Evolutionary conservation across 2,797 vertebrate species (phyloP), one percentile per base, ranked within the genome.

Genomic region (Florisuga fusca): DNA sequence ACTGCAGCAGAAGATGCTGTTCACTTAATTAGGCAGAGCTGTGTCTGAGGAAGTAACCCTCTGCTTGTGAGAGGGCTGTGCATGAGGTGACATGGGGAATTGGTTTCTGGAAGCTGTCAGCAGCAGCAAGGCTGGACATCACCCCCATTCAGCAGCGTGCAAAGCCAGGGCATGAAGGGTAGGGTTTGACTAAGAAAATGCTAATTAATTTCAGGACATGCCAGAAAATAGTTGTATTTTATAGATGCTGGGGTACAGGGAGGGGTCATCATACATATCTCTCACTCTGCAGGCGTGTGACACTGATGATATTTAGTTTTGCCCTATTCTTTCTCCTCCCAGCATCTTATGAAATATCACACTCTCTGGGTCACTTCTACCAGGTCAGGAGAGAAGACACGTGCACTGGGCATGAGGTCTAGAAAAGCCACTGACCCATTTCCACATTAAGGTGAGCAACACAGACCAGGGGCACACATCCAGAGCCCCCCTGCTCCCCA

Each of bases 181-280:
- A 53, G 31, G 46, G 9, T 36, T 73, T 8, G 1, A 12, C 21
- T 8, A 51, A 43, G 51, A 84, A 84, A 91, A 68, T 3, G 2
- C 2, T 84, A 55, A 58, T 59, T 80, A 8, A 15, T 46, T 81
- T 80, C 51, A 34, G 17, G 34, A 25, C 7, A 11, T 4, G 22
- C 7, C 19, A 53, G 59, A 62, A 17, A 62, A 26, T 16, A 33
- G 22, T 1, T 12, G 10, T n/a, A 10, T 69, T 93, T 87, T 45
- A 33, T 29, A 26, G 50, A 23, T 29, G 19, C 19, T 15, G 15
- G 23, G 6, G 4, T 59, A 20, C 23, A 3, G 27, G 9, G 27
- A 6, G 9, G 10, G 10, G n/a, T 67, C 64, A 78, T 61, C 46
- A 15, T 10, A 54, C 1, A 0, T 1, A 3, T 26, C 23, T 62